Base-by-base conservation (phyloP, 2,113 vertebrate genomes). In the Thymallus thymallus region DNA sequence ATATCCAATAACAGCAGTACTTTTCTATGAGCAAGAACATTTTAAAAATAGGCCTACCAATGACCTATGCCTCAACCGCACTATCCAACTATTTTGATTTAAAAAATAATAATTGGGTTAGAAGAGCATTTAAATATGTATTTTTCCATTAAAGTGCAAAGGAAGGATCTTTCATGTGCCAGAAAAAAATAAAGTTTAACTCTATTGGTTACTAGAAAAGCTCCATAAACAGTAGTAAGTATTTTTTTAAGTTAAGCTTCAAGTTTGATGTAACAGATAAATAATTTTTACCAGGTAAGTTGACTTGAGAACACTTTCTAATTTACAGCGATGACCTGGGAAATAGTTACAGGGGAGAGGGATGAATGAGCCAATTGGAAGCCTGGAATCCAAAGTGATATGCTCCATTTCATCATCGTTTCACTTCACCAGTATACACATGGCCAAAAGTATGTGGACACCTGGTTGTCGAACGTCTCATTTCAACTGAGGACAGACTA, bases 71-170 rank as follows among this genome's bases (percentile, higher is more conserved):
- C 29, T 16, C 29, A 32, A 26, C 7, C 1, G 18, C 14, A 6
- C 29, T 65, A 30, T 32, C 29, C 26, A 64, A 64, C 26, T 64
- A 66, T 30, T 29, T 29, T 32, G 18, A 41, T 61, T 30, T 7
- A 18, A 75, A 72, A 71, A 66, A 69, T 16, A n/a, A n/a, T n/a
- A n/a, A n/a, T n/a, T 68, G 62, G 61, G 20, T 63, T 41, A 51
- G 62, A 62, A 10, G 29, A 66, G 29, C 20, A 7, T 66, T 35
- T 65, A 81, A 76, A 80, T 82, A 80, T 74, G 70, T 71, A 69
- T 41, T 65, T 66, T 66, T 16, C 20, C 70, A 66, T 73, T 85
- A 85, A 90, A 88, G 85, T 88, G 86, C 85, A 77, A 78, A 65
- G 63, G 63, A 2, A 65, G 6, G 48, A 23, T 60, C 56, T 60